These are phyloP conservation scores for Rynchops niger DNA, from an alignment of 2,113 vertebrate species.

Conservation along the genomic window DNA sequence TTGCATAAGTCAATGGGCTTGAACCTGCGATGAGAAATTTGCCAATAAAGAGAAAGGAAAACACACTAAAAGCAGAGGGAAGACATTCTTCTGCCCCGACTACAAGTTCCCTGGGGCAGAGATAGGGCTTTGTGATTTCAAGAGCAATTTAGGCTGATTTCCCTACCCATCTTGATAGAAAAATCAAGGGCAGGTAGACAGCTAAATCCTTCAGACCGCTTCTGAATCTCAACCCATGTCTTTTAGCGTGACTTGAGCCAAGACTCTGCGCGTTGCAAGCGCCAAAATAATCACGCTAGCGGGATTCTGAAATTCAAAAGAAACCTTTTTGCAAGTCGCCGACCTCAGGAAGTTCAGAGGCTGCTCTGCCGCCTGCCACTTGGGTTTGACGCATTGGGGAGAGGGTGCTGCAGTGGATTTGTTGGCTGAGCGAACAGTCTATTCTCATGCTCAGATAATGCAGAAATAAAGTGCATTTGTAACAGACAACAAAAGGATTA, in stretches of 20 bases:
- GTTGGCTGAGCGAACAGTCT: slow-evolving; percentile 53
- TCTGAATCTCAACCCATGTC: neutral
- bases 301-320: slow-evolving; percentile 14
- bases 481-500: slow-evolving; percentile 82
- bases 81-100: neutral
- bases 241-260: neutral
- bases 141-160: slow-evolving; percentile 16
- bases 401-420: slow-evolving; percentile 66
- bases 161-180: neutral
- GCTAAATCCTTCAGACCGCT: neutral
- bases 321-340: neutral
- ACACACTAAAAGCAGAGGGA: neutral
- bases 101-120: neutral
- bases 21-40: neutral
- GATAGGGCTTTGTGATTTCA: neutral
- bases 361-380: neutral
- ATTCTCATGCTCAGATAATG: slow-evolving; percentile 75
- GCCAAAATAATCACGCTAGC: neutral
- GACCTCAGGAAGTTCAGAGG: neutral
- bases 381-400: neutral
- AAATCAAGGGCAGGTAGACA: neutral
- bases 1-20: neutral
- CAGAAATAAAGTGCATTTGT: slow-evolving; percentile 80
- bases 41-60: neutral
- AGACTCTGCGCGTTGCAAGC: accelerated